A percentile compares a stretch with the other conserved stretches of the same genome.
phyloP scores from a whole-genome alignment of 2,113 vertebrate genomes.

The Anolis carolinensis region DNA sequence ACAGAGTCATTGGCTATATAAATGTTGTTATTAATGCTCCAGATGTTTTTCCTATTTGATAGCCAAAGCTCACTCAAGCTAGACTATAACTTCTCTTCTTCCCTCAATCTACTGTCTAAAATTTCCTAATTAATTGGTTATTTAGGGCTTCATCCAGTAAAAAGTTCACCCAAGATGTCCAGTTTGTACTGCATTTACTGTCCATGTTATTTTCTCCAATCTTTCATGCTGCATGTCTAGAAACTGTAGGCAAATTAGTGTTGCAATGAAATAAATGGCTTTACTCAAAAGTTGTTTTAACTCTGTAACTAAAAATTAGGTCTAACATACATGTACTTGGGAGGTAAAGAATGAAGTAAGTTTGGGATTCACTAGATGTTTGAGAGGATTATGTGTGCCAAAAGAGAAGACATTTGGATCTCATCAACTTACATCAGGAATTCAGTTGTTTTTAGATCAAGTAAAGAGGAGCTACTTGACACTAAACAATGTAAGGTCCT shows the following conservation, averaged over 20 bases:
- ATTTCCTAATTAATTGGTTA: slow-evolving; percentile 22
- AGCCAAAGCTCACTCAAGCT: slow-evolving; percentile 59
- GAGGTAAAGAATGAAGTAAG: neutral
- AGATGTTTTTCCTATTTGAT: slow-evolving; percentile 61
- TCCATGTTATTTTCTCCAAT: neutral
- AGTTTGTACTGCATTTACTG: neutral
- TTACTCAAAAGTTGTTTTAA: neutral
- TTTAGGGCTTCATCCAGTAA: neutral
- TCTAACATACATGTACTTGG: neutral
- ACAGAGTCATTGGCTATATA: slow-evolving; percentile 58
- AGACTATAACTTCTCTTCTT: slow-evolving; percentile 15
- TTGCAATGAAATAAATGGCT: neutral
- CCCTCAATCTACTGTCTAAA: neutral
- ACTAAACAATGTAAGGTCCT: too few species aligned
- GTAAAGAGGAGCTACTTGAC: too few species aligned
- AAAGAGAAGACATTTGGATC: neutral
- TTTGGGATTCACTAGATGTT: neutral
- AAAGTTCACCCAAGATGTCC: neutral
- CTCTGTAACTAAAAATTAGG: neutral
- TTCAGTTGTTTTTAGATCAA: neutral
- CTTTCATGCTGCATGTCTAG: neutral
- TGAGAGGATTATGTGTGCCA: neutral
- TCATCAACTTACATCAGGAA: neutral
- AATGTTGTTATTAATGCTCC: slow-evolving; percentile 61
- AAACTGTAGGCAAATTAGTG: neutral